Conservation (phyloP, 2,113 vertebrate species). For the Paratilapia polleni region DNA sequence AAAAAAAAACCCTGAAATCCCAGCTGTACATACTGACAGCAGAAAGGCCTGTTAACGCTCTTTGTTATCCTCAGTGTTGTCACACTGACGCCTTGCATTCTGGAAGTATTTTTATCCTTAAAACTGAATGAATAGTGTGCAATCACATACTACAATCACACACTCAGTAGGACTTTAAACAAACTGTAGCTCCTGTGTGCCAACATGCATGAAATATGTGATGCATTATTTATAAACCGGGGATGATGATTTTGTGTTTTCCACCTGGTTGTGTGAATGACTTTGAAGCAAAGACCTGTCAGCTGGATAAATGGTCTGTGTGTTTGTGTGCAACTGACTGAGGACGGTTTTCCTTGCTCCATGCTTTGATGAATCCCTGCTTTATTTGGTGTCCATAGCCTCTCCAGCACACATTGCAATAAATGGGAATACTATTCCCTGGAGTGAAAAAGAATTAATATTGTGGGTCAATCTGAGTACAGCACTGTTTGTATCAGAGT, state of each 20-base stretch:
- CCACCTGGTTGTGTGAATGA: not conserved
- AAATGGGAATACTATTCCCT: not conserved
- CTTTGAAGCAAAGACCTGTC: not conserved
- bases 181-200: not conserved
- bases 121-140: not conserved
- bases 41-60: not conserved
- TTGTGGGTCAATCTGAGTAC: not conserved
- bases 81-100: not conserved
- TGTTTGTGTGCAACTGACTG: not conserved
- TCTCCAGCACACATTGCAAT: not conserved
- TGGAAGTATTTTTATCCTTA: not conserved
- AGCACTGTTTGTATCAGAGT: not conserved
- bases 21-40: too few species aligned
- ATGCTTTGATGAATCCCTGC: not conserved
- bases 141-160: not conserved
- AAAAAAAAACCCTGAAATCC: too few species aligned
- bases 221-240: not conserved
- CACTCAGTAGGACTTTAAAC: not conserved
- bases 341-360: not conserved
- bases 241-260: not conserved
- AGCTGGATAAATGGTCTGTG: accelerated
- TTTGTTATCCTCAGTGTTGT: not conserved
- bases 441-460: not conserved
- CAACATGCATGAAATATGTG: too few species aligned
- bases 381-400: not conserved